phyloP scores from a whole-genome alignment of 1,140 invertebrate genomes.

The Grapholita molesta region DNA sequence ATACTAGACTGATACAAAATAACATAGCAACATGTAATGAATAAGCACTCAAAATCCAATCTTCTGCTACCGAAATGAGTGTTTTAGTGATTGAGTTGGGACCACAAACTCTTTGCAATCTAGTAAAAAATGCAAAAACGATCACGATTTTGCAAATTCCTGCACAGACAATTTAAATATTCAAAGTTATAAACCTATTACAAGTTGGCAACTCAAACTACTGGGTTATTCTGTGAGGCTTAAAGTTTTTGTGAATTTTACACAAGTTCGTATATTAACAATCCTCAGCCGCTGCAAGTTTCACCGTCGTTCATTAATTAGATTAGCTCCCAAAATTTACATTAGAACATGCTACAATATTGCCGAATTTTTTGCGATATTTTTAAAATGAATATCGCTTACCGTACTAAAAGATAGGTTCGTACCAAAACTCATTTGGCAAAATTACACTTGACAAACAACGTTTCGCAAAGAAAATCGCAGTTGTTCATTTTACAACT shows the following conservation, averaged over 20 bases:
- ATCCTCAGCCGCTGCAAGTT: slow-evolving; percentile 31
- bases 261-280: slow-evolving; percentile 46
- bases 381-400: not conserved
- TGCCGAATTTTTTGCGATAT: not conserved
- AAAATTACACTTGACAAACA: no score
- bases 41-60: no score
- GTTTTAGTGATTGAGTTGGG: not conserved
- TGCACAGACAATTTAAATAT: slow-evolving; percentile 31
- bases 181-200: slow-evolving; percentile 48
- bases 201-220: slow-evolving; percentile 46
- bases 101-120: not conserved
- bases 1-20: no score
- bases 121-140: slow-evolving; percentile 1
- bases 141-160: not conserved
- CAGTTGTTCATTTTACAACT: no score
- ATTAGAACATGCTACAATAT: not conserved
- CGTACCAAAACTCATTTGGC: no score
- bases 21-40: no score
- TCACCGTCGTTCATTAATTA: slow-evolving; percentile 45
- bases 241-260: slow-evolving; percentile 60
- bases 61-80: no score
- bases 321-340: slow-evolving; percentile 30
- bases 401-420: not conserved
- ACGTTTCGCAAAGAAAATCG: no score
- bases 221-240: slow-evolving; percentile 29